Conservation (phyloP, 2,888 invertebrate species). For the Drosophila limbata region DNA sequence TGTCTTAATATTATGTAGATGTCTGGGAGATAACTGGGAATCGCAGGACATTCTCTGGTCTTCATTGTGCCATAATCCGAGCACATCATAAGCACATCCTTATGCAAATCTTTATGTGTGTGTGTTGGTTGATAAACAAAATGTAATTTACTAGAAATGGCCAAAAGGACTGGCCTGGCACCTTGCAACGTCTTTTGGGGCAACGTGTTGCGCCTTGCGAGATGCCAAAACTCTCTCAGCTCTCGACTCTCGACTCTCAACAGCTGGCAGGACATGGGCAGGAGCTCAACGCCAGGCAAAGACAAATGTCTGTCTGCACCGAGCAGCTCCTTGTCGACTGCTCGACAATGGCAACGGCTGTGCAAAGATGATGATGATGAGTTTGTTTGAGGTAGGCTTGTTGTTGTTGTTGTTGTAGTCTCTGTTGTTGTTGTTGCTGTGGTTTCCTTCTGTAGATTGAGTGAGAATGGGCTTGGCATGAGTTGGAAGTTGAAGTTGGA, state of each 20-base stretch:
- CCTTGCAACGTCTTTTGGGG: constrained; percentile 68
- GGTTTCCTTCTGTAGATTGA: constrained; percentile 6
- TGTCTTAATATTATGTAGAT: constrained; percentile 80
- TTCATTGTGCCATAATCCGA: constrained; percentile 72
- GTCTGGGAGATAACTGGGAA: constrained; percentile 67
- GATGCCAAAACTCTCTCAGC: constrained; percentile 28
- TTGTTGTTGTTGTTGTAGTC: constrained; percentile 8
- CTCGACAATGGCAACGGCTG: constrained; percentile 59
- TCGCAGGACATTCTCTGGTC: constrained; percentile 48
- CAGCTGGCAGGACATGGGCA: constrained; percentile 58
- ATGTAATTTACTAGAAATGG: constrained; percentile 74
- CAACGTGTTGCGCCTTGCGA: constrained; percentile 78
- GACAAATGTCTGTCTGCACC: constrained; percentile 66
- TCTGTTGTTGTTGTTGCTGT: constrained; percentile 18
- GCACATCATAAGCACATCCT: constrained; percentile 79
- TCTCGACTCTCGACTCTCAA: constrained; percentile 34
- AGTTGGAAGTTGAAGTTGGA: neutral
- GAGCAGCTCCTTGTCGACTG: constrained; percentile 48
- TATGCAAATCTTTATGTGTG: constrained; percentile 68
- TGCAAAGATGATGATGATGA: constrained; percentile 53
- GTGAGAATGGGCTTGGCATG: constrained; percentile 23
- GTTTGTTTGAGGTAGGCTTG: constrained; percentile 51
- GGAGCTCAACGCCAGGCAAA: constrained; percentile 34
- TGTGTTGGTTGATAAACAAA: constrained; percentile 74
- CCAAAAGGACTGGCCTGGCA: constrained; percentile 42